Conservation (phyloP, 1,140 invertebrate species). For the Mya arenaria region DNA sequence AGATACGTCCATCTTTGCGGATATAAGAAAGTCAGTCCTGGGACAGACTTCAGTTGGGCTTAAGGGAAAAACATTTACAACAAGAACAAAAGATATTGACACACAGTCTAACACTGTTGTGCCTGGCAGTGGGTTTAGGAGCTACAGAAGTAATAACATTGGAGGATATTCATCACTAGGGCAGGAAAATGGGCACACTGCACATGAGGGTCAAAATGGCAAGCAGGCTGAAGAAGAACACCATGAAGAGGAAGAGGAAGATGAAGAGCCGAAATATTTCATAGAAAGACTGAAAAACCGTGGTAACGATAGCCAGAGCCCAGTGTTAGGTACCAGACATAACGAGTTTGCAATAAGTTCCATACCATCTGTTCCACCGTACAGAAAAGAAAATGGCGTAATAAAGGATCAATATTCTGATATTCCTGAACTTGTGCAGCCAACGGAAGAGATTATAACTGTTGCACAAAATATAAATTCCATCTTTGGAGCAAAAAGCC, state of each 20-base stretch:
- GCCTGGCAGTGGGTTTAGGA: neutral
- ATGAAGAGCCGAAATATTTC: constrained; percentile 50
- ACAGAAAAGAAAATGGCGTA: neutral
- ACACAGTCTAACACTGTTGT: neutral
- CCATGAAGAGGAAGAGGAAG: constrained; percentile 27
- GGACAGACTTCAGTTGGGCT: neutral
- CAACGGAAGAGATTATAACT: constrained; percentile 42
- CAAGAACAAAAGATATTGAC: neutral
- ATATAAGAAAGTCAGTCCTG: neutral
- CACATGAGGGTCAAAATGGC: neutral
- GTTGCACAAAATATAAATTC: constrained; percentile 44
- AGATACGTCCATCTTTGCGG: constrained; percentile 1
- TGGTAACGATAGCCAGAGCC: neutral
- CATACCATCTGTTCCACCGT: constrained; percentile 44
- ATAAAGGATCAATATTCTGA: neutral
- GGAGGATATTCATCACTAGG: neutral
- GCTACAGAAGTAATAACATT: neutral
- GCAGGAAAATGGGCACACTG: neutral
- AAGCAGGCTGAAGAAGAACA: constrained; percentile 15
- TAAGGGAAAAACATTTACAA: constrained; percentile 26
- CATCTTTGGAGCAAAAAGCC: constrained; percentile 45
- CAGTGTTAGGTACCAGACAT: neutral
- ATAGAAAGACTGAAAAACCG: constrained; percentile 47
- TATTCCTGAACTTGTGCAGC: constrained; percentile 24
- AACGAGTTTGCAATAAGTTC: neutral